These are phyloP conservation scores for Penelope pileata DNA, from an alignment of 2,113 vertebrate species.

Conservation along the genomic window DNA sequence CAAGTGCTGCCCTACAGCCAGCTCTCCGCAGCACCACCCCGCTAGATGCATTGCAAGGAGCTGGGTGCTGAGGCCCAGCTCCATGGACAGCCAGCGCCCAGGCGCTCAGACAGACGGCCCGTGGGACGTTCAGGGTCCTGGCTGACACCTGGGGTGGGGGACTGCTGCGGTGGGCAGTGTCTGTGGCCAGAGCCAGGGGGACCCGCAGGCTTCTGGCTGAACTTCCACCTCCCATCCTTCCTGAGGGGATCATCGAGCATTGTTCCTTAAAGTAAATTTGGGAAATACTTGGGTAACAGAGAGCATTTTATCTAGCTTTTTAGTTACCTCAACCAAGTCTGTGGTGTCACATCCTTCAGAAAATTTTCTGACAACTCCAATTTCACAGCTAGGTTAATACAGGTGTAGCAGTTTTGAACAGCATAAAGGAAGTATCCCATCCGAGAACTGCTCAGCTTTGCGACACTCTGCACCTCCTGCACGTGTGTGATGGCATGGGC, in stretches of 20 bases:
- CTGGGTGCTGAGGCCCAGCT: neutral
- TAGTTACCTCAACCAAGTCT: neutral
- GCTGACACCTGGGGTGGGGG: neutral
- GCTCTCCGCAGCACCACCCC: neutral
- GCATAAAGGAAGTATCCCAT: neutral
- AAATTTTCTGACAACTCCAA: neutral
- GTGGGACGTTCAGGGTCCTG: neutral
- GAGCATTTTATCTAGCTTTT: neutral
- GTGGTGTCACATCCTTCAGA: neutral
- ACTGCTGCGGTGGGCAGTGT: fast-evolving
- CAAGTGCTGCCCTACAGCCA: neutral
- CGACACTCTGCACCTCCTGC: neutral
- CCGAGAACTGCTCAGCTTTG: neutral
- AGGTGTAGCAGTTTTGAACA: neutral
- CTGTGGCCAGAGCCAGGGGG: neutral
- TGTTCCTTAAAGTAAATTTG: neutral
- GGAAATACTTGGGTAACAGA: neutral
- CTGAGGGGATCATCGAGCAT: neutral
- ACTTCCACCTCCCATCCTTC: neutral
- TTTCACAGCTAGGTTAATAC: too few relatives aligned
- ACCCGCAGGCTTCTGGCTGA: too few relatives aligned
- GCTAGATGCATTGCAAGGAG: neutral
- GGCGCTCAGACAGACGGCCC: neutral
- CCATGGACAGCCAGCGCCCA: too few relatives aligned
- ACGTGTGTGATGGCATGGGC: fast-evolving